Evolutionary conservation across 2,113 vertebrate genomes (phyloP).

Genomic region (Saguinus imperator): DNA sequence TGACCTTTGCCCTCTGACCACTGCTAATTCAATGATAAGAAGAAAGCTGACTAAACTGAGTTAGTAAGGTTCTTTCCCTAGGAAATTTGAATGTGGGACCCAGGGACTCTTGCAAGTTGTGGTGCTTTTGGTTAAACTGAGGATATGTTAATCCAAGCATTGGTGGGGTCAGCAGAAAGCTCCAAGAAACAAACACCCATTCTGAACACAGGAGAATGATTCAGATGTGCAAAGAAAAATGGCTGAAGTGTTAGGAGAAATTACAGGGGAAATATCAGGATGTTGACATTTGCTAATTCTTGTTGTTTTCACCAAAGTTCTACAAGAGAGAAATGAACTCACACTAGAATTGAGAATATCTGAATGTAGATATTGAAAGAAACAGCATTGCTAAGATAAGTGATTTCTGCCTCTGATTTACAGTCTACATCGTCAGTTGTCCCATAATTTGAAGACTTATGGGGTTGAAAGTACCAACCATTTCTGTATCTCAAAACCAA

Average conservation of each 20-base stretch:
- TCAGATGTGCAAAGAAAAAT: background rate
- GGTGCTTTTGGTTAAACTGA: background rate
- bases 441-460: background rate
- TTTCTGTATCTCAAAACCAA: background rate
- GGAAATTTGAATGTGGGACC: background rate
- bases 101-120: background rate
- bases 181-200: background rate
- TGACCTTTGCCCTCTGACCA: background rate
- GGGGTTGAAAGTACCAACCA: background rate
- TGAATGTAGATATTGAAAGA: background rate
- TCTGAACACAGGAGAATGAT: background rate
- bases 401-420: background rate
- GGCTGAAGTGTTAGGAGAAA: background rate
- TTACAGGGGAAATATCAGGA: background rate
- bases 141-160: background rate
- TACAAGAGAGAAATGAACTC: background rate
- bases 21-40: background rate
- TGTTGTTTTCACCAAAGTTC: slow-evolving; percentile 36
- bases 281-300: background rate
- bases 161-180: background rate
- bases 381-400: background rate
- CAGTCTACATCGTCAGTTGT: background rate
- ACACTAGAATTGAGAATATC: background rate
- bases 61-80: background rate
- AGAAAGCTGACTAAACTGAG: background rate